Conservation (phyloP, 1,140 invertebrate genomes). For the Parapsyche elsis region DNA sequence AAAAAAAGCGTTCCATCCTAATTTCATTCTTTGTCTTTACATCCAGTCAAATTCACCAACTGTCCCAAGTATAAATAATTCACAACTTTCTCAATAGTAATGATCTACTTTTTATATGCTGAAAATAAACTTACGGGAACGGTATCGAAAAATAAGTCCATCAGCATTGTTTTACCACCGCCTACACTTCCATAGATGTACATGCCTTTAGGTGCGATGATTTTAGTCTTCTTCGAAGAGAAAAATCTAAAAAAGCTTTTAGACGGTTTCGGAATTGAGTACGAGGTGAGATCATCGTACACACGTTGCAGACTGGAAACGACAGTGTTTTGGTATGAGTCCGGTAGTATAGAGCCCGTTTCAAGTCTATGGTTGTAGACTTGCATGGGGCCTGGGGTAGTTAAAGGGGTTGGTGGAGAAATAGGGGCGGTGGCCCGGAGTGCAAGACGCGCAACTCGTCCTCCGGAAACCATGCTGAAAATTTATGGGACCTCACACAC, state of each 20-base stretch:
- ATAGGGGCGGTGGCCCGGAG: not conserved
- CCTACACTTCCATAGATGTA: slow-evolving; percentile 90
- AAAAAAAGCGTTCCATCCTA: too few relatives aligned
- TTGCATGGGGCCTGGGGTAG: not conserved
- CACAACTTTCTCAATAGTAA: not conserved
- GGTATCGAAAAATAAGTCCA: slow-evolving; percentile 95
- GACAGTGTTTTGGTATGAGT: slow-evolving; percentile 78
- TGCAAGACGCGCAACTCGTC: not conserved
- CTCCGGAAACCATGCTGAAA: not conserved
- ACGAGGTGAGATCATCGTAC: slow-evolving; percentile 73
- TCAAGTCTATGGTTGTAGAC: slow-evolving; percentile 46
- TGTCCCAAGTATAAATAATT: too few relatives aligned
- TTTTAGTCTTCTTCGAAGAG: slow-evolving; percentile 64
- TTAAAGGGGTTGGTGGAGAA: not conserved
- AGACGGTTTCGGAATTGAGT: slow-evolving; percentile 66
- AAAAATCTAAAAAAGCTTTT: slow-evolving; percentile 64
- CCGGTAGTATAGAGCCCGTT: slow-evolving; percentile 60
- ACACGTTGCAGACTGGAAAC: slow-evolving; percentile 76
- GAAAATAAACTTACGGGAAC: slow-evolving; percentile 64
- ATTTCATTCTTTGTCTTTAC: too few relatives aligned
- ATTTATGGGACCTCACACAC: too few relatives aligned
- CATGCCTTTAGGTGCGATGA: slow-evolving; percentile 76
- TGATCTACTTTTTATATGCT: not conserved
- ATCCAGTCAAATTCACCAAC: too few relatives aligned
- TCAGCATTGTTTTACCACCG: slow-evolving; percentile 98